Evolutionary conservation across 1,140 invertebrate species (phyloP).

Genomic region (Drosophila pseudoobscura): DNA sequence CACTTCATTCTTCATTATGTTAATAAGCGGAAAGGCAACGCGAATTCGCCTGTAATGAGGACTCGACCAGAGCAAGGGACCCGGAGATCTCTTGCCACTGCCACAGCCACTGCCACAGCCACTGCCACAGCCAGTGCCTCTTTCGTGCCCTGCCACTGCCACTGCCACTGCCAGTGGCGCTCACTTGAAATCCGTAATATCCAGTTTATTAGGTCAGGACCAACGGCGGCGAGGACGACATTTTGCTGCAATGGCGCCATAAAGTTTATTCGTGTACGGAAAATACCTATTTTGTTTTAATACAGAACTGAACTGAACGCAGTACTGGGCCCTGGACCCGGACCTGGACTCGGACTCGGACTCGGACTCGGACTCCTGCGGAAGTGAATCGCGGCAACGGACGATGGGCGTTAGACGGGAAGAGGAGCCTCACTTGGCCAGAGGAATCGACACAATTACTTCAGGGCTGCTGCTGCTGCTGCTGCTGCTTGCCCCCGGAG

Average conservation of each 20-base stretch:
- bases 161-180: slow-evolving; percentile 3
- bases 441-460: slow-evolving; percentile 77
- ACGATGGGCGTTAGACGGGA: no score
- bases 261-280: slow-evolving; percentile 66
- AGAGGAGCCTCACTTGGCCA: slow-evolving; percentile 23
- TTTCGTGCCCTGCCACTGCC: not conserved
- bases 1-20: slow-evolving; percentile 72
- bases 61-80: not conserved
- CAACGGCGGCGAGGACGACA: slow-evolving; percentile 27
- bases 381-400: not conserved
- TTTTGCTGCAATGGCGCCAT: slow-evolving; percentile 64
- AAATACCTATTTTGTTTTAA: slow-evolving; percentile 46
- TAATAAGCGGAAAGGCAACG: slow-evolving; percentile 62
- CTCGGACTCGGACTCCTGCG: slow-evolving; percentile 8
- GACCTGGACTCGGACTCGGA: not conserved
- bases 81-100: not conserved
- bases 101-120: not conserved
- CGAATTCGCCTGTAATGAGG: slow-evolving; percentile 43
- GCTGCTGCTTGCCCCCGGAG: slow-evolving; percentile 4
- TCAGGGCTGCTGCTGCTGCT: slow-evolving; percentile 14
- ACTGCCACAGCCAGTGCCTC: slow-evolving; percentile 4
- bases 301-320: slow-evolving; percentile 7
- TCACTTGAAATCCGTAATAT: slow-evolving; percentile 58
- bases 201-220: slow-evolving; percentile 58
- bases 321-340: not conserved